Evolutionary conservation across 2,113 vertebrate genomes (phyloP).

Genomic region (Shinisaurus crocodilurus): DNA sequence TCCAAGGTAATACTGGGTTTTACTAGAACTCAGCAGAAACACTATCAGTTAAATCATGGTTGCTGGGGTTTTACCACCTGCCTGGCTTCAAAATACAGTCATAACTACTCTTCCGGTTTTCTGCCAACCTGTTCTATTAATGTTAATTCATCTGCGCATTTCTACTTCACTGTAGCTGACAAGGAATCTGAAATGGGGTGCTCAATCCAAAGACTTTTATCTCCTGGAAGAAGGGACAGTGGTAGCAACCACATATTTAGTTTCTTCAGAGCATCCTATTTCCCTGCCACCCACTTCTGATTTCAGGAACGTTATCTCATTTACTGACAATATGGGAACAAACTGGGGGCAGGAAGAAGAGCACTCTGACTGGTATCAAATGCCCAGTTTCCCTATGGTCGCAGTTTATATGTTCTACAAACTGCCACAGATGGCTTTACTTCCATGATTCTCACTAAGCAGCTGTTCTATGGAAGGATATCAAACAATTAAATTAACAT

Average conservation of each 20-base stretch:
- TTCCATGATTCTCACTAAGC: accelerated
- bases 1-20: slow-evolving; percentile 51
- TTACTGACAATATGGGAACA: not conserved
- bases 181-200: not conserved
- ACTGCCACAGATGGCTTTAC: accelerated
- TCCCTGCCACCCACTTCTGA: not conserved
- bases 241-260: not conserved
- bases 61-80: slow-evolving; percentile 31
- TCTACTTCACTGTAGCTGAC: not conserved
- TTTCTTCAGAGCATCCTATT: not conserved
- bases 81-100: slow-evolving; percentile 41
- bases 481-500: not conserved
- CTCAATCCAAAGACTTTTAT: not conserved
- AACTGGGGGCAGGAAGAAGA: not conserved
- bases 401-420: accelerated
- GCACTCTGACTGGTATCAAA: not conserved
- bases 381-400: not conserved
- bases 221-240: not conserved
- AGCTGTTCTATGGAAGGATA: accelerated
- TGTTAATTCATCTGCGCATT: slow-evolving; percentile 14
- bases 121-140: slow-evolving; percentile 32
- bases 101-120: slow-evolving; percentile 24
- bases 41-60: not conserved
- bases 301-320: not conserved
- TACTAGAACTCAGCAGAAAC: slow-evolving; percentile 48